Evolutionary conservation across 2,113 vertebrate species (phyloP).

Genomic region (Parotia lawesii): DNA sequence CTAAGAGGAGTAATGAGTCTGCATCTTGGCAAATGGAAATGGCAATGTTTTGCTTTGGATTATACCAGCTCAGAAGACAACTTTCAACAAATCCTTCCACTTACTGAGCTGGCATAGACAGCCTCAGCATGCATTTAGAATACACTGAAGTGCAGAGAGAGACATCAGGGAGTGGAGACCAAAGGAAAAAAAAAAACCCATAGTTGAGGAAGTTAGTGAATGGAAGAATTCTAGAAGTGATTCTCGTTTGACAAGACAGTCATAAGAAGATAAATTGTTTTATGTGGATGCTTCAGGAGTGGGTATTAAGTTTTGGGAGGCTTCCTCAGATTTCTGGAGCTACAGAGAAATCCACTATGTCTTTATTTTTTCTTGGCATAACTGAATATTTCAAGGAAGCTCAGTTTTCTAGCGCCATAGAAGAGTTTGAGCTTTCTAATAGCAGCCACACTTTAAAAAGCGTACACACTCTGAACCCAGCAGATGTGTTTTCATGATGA

Average conservation of each 20-base stretch:
- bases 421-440: background rate
- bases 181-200: background rate
- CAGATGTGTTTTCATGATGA: conserved; percentile 50
- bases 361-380: conserved; percentile 1
- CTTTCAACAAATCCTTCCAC: background rate
- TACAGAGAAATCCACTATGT: background rate
- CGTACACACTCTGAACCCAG: background rate
- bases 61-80: background rate
- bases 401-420: background rate
- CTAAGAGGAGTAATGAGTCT: background rate
- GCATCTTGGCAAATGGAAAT: background rate
- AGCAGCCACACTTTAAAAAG: background rate
- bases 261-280: background rate
- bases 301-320: background rate
- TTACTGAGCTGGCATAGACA: background rate
- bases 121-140: background rate
- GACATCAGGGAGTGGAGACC: background rate
- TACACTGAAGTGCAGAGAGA: background rate
- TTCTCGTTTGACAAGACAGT: background rate
- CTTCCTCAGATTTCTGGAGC: background rate
- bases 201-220: background rate
- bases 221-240: background rate
- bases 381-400: background rate
- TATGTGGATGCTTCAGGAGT: background rate
- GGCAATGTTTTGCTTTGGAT: background rate